These are phyloP conservation scores for Corythoichthys haematopterus DNA, from an alignment of 2,113 vertebrate genomes.

Conservation along the genomic window DNA sequence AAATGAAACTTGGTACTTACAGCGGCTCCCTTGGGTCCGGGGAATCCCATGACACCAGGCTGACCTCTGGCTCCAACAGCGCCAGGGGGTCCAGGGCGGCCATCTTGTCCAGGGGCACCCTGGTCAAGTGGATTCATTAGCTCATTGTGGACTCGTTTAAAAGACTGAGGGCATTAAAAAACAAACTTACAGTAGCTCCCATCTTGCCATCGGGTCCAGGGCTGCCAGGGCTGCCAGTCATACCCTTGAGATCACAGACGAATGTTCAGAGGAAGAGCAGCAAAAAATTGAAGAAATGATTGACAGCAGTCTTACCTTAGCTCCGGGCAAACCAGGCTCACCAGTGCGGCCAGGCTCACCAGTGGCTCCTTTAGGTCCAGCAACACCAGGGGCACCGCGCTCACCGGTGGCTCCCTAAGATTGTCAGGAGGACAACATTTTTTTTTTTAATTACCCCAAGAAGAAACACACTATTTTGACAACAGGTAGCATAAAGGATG, in stretches of 20 bases:
- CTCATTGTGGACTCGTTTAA: neutral
- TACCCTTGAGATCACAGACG: constrained; percentile 75
- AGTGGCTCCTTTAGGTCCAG: constrained; percentile 85
- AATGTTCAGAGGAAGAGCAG: constrained; percentile 17
- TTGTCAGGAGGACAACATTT: neutral
- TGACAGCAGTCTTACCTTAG: constrained; percentile 78
- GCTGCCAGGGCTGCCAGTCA: constrained; percentile 96
- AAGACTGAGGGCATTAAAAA: neutral
- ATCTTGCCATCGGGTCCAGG: constrained; percentile 93
- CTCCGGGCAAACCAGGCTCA: constrained; percentile 89
- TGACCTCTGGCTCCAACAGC: constrained; percentile 88
- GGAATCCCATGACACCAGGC: constrained; percentile 98
- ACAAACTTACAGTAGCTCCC: constrained; percentile 82
- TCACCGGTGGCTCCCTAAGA: constrained; percentile 85
- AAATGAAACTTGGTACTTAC: constrained; percentile 66
- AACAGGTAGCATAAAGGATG: neutral
- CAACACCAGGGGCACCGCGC: constrained; percentile 81
- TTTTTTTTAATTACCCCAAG: neutral
- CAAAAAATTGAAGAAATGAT: neutral
- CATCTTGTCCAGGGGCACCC: constrained; percentile 93
- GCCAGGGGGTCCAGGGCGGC: constrained; percentile 88
- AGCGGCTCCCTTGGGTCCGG: constrained; percentile 94
- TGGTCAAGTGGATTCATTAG: constrained; percentile 39
- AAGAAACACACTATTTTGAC: neutral
- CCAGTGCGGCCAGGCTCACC: constrained; percentile 93